A percentile compares a stretch with the other conserved stretches of the same genome.
These are phyloP conservation scores for Coboldia fuscipes DNA, from an alignment of 1,140 invertebrate genomes.

Conservation along the genomic window DNA sequence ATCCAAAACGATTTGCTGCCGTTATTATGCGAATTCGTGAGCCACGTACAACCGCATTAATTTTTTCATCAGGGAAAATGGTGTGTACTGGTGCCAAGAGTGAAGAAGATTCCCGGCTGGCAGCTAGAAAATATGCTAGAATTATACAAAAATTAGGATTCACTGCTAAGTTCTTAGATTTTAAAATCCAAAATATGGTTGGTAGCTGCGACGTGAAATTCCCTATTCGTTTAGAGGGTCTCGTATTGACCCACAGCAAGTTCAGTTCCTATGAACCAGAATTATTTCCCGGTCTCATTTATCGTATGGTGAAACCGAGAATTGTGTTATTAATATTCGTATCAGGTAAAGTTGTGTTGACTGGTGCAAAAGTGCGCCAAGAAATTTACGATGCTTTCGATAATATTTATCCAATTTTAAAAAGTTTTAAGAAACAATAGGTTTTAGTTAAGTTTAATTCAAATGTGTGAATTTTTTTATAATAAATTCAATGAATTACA, in stretches of 20 bases:
- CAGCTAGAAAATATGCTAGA: conserved; percentile 94
- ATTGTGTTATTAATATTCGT: conserved; percentile 99
- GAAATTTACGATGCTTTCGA: conserved; percentile 99
- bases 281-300: conserved; percentile 96
- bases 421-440: conserved; percentile 92
- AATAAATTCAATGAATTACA: too few relatives aligned
- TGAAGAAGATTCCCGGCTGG: conserved; percentile 90
- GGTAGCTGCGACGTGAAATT: conserved; percentile 99
- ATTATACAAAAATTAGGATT: conserved; percentile 99
- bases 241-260: conserved; percentile 90
- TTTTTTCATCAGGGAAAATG: conserved; percentile 99
- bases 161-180: conserved; percentile 93
- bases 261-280: conserved; percentile 92
- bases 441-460: background rate
- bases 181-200: conserved; percentile 99
- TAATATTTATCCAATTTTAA: conserved; percentile 98
- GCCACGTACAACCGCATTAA: conserved; percentile 93
- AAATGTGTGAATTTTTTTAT: background rate
- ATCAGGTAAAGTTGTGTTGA: conserved; percentile 93
- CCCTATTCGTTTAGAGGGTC: conserved; percentile 90
- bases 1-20: conserved; percentile 98
- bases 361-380: conserved; percentile 91
- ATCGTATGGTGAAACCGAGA: conserved; percentile 97
- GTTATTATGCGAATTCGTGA: conserved; percentile 99
- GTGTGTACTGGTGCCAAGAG: conserved; percentile 99